Base-by-base conservation (phyloP, 2,113 vertebrate species). In the Pteropus alecto region DNA sequence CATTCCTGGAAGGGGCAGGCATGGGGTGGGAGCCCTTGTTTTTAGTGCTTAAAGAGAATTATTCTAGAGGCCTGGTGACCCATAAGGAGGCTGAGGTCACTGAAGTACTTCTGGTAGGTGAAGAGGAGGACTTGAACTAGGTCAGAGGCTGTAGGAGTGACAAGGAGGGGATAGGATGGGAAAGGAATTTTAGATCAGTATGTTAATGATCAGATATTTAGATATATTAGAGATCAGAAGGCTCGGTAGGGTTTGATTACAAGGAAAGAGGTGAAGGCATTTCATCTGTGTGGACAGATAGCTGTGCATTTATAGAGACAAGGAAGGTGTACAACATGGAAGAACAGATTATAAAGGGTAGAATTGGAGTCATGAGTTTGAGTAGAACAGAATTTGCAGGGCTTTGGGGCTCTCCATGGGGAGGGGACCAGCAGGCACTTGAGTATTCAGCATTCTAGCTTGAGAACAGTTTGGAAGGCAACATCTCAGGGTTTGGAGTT, bases 381-480 rank as follows among this genome's bases (percentile, higher is more conserved):
- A 63, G 30, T 54, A 58, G 2, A 41, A 13, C 63, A 33, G 71
- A 74, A 14, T 87, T 65, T 61, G 12, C 24, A 67, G 26, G 87
- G 48, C 28, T 88, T 5, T 70, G 22, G 73, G 46, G 22, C 51
- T 81, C 0, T 76, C 54, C 67, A n/a, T 26, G 8, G 54, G 38
- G 30, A 16, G 7, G 7, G 22, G 2, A 18, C 15, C 13, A 41
- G 12, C n/a, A 35, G 82, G 22, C 13, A n/a, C 54, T 41, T n/a
- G 24, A 33, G 19, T 60, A 16, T 65, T 73, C 16, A 43, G 46
- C 35, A 43, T 86, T 81, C 30, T 60, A 74, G n/a, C 3, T 51
- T 95, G 73, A 86, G 54, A 77, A 89, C 33, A 79, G 24, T 83
- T 96, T 94, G 58, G 54, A 84, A 96, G 48, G 35, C 24, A 48